Conservation (phyloP, 2,888 invertebrate species). For the Andrena bicolor region DNA sequence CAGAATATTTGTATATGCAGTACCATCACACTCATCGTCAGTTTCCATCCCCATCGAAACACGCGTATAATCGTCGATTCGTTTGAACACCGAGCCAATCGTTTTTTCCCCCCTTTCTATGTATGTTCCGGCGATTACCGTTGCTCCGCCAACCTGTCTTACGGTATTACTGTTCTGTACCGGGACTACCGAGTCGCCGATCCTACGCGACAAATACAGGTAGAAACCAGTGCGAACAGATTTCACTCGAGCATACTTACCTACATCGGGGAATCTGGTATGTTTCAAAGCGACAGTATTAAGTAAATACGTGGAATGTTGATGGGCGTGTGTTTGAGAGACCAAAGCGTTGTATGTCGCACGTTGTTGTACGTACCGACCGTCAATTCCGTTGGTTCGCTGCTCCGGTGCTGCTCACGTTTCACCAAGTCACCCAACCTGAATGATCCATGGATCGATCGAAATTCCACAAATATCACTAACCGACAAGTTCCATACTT, state of each 20-base stretch:
- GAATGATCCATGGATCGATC: constrained; percentile 21
- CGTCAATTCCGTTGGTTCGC: not conserved
- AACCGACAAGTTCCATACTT: not conserved
- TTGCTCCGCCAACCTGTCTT: no score
- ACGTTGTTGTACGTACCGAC: constrained; percentile 26
- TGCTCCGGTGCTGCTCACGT: not conserved
- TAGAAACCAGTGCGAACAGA: no score
- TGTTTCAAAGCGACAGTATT: not conserved
- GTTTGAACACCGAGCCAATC: not conserved
- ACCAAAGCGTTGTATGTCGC: not conserved
- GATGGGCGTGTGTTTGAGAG: not conserved
- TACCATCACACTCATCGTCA: not conserved
- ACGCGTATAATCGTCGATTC: not conserved
- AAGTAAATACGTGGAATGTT: no score
- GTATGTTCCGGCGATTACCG: no score
- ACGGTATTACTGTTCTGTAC: no score
- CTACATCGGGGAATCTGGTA: not conserved
- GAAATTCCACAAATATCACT: not conserved
- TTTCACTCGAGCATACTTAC: not conserved
- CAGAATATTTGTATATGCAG: not conserved
- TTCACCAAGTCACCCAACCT: not conserved
- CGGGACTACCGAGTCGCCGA: no score
- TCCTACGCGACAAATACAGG: no score
- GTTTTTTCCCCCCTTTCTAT: not conserved
- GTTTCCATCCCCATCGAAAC: not conserved